Base-by-base conservation (phyloP, 1,140 invertebrate genomes). In the Caenorhabditis brenneri region DNA sequence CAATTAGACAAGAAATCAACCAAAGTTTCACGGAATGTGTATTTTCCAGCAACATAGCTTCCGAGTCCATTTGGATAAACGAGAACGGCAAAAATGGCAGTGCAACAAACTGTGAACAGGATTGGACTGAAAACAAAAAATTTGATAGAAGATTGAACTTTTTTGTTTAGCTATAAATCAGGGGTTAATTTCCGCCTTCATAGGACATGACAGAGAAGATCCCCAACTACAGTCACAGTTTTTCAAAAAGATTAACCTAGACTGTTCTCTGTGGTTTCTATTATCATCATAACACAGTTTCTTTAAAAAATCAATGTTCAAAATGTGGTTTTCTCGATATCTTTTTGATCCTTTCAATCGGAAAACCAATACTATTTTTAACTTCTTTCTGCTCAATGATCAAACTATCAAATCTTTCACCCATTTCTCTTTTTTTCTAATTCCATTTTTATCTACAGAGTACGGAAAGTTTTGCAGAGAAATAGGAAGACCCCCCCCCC, bases 21-120 rank as follows among this genome's bases (percentile, higher is more conserved):
- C 22, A 89, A 79, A 33, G 88, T 90, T 60, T 89, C 90, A 42
- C 89, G 90, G 85, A 89, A 89, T 1, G 89, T 89, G 33, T 86
- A 87, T 84, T 88, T 88, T 46, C 89, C 89, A 51, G 88, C 89
- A 39, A 90, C 83, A 53, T 82, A 90, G 12, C 83, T 82, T 27
- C 89, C 89, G 22, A 90, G 80, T 4, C 89, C 89, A 83, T 86
- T 88, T 7, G 89, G 89, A 51, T 85, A 90, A 33, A 86, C 90
- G 24, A 90, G 74, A 19, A 90, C 53, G 24, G 88, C 89, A 46
- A 90, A 86, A 79, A 90, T 65, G 31, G 87, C 82, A 33, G 89
- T 88, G 80, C 89, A 86, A 49, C 91, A 88, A 49, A 85, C 74
- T 3, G 89, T 90, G 80, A 90, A 90, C 1, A 86, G 46, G 16